Conservation (phyloP, 1,140 invertebrate species). For the Latrodectus geometricus region DNA sequence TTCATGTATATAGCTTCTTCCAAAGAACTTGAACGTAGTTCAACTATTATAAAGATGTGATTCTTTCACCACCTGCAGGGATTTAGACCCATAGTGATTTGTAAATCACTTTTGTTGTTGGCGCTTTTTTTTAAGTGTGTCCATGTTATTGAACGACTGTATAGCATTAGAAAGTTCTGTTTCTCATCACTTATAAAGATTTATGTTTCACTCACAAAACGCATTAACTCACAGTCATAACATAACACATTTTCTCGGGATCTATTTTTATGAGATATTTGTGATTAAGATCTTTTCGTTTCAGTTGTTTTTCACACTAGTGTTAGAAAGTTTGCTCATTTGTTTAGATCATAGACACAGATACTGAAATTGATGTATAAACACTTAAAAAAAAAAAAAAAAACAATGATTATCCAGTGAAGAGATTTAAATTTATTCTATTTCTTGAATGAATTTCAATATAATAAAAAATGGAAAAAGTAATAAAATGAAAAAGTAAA, state of each 20-base stretch:
- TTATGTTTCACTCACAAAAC: slow-evolving; percentile 50
- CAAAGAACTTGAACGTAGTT: slow-evolving; percentile 58
- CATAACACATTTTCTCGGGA: slow-evolving; percentile 59
- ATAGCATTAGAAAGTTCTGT: slow-evolving; percentile 55
- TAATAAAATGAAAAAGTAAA: too few species aligned
- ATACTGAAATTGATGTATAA: too few species aligned
- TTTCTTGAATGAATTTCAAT: too few species aligned
- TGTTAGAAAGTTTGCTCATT: slow-evolving; percentile 44
- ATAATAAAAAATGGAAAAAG: too few species aligned
- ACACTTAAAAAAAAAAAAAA: too few species aligned
- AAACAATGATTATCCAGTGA: too few species aligned
- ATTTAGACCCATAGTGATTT: slow-evolving; percentile 62
- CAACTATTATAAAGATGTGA: slow-evolving; percentile 59
- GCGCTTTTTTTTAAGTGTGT: slow-evolving; percentile 61
- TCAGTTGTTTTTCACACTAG: slow-evolving; percentile 43
- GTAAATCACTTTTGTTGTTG: slow-evolving; percentile 62
- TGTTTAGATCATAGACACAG: slow-evolving; percentile 17
- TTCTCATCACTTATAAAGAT: slow-evolving; percentile 46
- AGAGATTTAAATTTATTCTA: too few species aligned
- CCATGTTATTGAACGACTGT: slow-evolving; percentile 57
- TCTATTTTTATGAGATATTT: slow-evolving; percentile 56
- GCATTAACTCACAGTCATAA: slow-evolving; percentile 27
- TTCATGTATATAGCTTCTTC: slow-evolving; percentile 61
- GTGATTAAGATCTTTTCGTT: not conserved
- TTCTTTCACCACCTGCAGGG: slow-evolving; percentile 60